Conservation (phyloP, 2,113 vertebrate species). For the Datnioides undecimradiatus region DNA sequence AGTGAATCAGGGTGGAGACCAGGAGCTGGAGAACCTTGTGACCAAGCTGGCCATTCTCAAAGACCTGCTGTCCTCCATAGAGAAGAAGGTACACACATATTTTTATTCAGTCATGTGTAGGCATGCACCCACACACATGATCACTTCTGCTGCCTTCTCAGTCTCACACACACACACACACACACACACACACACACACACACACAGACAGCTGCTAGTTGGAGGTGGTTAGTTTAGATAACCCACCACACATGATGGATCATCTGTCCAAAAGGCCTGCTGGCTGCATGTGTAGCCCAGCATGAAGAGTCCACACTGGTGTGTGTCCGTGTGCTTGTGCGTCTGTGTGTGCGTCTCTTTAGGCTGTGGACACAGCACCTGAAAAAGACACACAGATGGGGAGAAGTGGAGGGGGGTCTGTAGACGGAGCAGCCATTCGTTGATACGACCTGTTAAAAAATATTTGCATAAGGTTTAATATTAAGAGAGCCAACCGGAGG, state of each 20-base stretch:
- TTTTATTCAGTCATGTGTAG: slow-evolving; percentile 4
- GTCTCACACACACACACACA: not conserved
- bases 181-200: slow-evolving; percentile 1
- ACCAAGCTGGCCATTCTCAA: slow-evolving; percentile 94
- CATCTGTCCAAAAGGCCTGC: slow-evolving; percentile 3
- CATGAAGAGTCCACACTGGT: slow-evolving; percentile 4
- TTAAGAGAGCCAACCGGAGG: not conserved
- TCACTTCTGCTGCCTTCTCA: not conserved
- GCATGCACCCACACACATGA: slow-evolving; percentile 15
- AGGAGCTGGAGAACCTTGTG: slow-evolving; percentile 93
- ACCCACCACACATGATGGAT: slow-evolving; percentile 25
- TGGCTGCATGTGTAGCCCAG: not conserved
- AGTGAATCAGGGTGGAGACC: slow-evolving; percentile 90
- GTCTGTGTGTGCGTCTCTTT: not conserved
- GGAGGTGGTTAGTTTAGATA: slow-evolving; percentile 27
- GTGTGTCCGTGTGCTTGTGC: not conserved
- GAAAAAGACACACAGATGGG: not conserved
- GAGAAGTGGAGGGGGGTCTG: not conserved
- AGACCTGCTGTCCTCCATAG: slow-evolving; percentile 93
- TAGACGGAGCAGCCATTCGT: not conserved
- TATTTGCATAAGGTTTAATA: slow-evolving; percentile 8
- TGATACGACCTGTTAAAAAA: not conserved
- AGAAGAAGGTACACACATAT: slow-evolving; percentile 90
- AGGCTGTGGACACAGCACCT: not conserved
- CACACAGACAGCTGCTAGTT: slow-evolving; percentile 3